Percentiles rank a stretch among this genome's conserved stretches.
phyloP scores from a whole-genome alignment of 2,888 invertebrate genomes.

The Pilophorus perplexus region DNA sequence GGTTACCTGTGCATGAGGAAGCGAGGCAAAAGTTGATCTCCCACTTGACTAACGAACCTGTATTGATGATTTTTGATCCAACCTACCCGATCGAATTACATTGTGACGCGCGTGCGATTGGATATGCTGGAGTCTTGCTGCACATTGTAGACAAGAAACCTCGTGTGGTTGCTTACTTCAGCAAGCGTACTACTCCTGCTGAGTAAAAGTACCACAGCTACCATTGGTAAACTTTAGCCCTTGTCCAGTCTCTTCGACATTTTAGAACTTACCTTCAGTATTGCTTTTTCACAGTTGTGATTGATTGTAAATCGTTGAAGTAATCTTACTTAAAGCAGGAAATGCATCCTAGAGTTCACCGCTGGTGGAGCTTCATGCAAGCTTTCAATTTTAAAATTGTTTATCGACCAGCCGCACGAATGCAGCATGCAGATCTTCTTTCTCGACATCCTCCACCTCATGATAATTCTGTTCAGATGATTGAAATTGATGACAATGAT shows the following conservation, averaged over 20 bases:
- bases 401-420: constrained; percentile 38
- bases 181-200: constrained; percentile 4
- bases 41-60: constrained; percentile 21
- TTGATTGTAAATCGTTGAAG: constrained; percentile 18
- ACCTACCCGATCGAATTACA: constrained; percentile 23
- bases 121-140: constrained; percentile 24
- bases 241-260: constrained; percentile 13
- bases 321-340: constrained; percentile 19
- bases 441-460: constrained; percentile 4
- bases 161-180: constrained; percentile 20
- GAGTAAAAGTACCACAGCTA: constrained; percentile 19
- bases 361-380: constrained; percentile 26
- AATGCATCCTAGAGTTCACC: constrained; percentile 3
- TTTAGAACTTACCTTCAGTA: constrained; percentile 9
- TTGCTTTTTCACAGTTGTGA: constrained; percentile 20
- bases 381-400: constrained; percentile 43
- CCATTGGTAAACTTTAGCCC: constrained; percentile 10
- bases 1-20: constrained; percentile 24
- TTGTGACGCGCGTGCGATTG: constrained; percentile 8
- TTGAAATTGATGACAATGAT: constrained; percentile 3
- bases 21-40: constrained; percentile 20
- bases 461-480: background rate
- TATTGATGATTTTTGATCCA: constrained; percentile 25
- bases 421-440: constrained; percentile 17
- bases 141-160: constrained; percentile 23